Base-by-base conservation (phyloP, 2,113 vertebrate species). In the Ondatra zibethicus region DNA sequence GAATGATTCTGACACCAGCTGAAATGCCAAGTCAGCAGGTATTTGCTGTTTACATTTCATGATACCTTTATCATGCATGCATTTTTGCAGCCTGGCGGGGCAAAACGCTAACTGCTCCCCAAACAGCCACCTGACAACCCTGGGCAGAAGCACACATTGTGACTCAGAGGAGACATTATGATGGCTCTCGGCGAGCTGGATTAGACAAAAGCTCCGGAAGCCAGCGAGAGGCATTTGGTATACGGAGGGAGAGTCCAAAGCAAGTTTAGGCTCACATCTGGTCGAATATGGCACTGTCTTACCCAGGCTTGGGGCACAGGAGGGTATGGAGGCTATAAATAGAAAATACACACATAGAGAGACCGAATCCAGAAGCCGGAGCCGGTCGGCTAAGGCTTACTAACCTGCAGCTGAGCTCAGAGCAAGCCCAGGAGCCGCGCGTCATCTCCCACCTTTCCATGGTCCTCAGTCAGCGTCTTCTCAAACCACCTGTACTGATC, bases 401-500 rank as follows among this genome's bases (percentile, higher is more conserved):
- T 94, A 92, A 98, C 97, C 95, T 63, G 61, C 93, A 16, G 97
- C 96, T 97, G 95, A 36, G 95, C 50, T 97, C 95, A 9, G 81
- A 88, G 87, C 50, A 45, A 75, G 89, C 91, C 3, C 73, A 89
- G 94, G 87, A 94, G 93, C 96, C 6, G 92, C 96, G 89, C 39
- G 93, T 89, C 96, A 97, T 94, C 95, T 96, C 98, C 98, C 98
- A 99, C 98, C 99, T 99, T 98, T 93, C 97, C 98, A 98, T 98
- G 97, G 97, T 98, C 98, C 98, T 98, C 98, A 98, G 97, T 98
- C 98, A 95, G 97, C 97, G 98, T 97, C 98, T 98, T 97, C 98
- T 96, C 98, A 98, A 98, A 98, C 98, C 98, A 99, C 98, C 98
- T 99, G 98, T 99, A 98, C 98, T 88, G 98, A 98, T 98, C 98